phyloP scores from a whole-genome alignment of 2,888 invertebrate genomes.

The Monopis laevigella region DNA sequence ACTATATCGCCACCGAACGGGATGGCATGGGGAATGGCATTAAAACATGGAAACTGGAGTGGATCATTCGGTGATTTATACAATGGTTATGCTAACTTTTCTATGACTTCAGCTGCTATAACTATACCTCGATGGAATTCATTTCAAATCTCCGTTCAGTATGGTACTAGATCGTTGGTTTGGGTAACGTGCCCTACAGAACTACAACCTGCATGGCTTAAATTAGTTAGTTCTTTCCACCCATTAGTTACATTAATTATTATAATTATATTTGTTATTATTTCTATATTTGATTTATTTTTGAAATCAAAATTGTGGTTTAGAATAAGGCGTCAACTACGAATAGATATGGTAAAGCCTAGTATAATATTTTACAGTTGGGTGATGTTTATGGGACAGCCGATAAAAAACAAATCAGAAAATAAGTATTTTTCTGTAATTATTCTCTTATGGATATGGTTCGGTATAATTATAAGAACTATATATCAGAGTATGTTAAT shows the following conservation, averaged over 20 bases:
- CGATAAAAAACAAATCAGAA: not conserved
- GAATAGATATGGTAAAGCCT: not conserved
- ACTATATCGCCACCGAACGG: not conserved
- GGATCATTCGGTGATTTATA: constrained; percentile 7
- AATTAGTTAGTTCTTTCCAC: not conserved
- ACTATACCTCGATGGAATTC: not conserved
- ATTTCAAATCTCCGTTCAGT: constrained; percentile 2
- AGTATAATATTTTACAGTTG: constrained; percentile 1
- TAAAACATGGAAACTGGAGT: constrained; percentile 1
- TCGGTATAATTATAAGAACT: constrained; percentile 1
- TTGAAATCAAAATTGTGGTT: constrained; percentile 1
- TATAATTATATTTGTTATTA: not conserved
- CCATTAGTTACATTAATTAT: not conserved
- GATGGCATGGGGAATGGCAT: not conserved
- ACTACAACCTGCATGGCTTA: not conserved
- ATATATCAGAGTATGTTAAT: constrained; percentile 2
- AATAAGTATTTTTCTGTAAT: not conserved
- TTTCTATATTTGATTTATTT: not conserved
- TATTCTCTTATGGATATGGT: constrained; percentile 5
- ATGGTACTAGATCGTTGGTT: not conserved
- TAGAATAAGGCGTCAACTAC: not conserved
- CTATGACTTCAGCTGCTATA: constrained; percentile 7
- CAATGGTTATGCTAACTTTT: constrained; percentile 2
- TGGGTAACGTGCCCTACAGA: constrained; percentile 5
- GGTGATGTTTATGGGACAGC: constrained; percentile 3